Base-by-base conservation (phyloP, 2,797 vertebrate genomes). In the Cossypha niveicapilla region DNA sequence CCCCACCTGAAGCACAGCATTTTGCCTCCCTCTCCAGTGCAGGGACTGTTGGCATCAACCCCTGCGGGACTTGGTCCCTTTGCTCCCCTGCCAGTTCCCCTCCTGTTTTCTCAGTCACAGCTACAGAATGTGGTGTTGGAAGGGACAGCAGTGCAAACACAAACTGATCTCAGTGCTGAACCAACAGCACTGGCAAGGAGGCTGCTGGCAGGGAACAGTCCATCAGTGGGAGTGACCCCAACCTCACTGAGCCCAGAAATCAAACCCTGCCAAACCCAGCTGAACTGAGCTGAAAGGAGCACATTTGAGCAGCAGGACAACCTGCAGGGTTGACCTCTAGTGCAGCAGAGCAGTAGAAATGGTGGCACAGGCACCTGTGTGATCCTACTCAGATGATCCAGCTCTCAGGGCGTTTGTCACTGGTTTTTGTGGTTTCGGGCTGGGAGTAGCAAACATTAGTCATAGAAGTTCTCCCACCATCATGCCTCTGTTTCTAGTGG, bases 281-380 rank as follows among this genome's bases (percentile, higher is more conserved):
- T 3, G 1, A 63, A 56, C 8, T 2, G 7, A 83, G 44, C n/a
- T 0, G 0, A 44, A 50, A 66, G n/a, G 27, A 37, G 22, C 0
- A 0, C 8, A 5, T 42, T 22, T 51, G 81, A 74, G 27, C 37
- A 58, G 25, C 0, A 32, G 6, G 37, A 58, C 27, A 66, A 42
- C 7, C n/a, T 44, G 27, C 2, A 2, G 44, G 27, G 16, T 2
- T 44, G 18, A 50, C 44, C 58, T 71, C 37, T 23, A 57, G 16
- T 6, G 7, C 0, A 0, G 30, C 1, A 0, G 25, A 73, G 30
- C 0, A 0, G 3, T 11, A 54, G 18, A 54, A 74, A 54, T 0
- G 12, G 30, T 17, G 21, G 41, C 54, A 39, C 25, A 19, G 18
- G 27, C n/a, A 56, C 22, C 41, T 54, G n/a, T 22, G 27, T 0